Evolutionary conservation across 1,140 invertebrate species (phyloP).

Genomic region (Megalopta genalis): DNA sequence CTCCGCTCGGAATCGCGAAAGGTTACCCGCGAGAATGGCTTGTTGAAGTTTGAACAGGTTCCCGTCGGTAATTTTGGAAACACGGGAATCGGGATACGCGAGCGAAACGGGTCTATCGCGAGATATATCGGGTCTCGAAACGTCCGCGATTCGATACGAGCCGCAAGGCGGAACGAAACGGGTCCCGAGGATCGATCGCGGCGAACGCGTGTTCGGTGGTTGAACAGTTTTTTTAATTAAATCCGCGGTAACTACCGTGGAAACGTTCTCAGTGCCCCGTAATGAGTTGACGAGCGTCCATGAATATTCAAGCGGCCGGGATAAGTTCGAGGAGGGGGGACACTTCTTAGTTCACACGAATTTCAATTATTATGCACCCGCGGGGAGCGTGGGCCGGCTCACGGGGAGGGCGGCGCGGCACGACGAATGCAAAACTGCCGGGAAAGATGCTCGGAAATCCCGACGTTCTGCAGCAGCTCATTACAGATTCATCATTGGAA

Average conservation of each 20-base stretch:
- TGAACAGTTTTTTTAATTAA: conserved; percentile 17
- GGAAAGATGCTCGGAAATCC: conserved; percentile 26
- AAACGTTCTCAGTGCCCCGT: conserved; percentile 4
- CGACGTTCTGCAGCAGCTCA: conserved; percentile 1
- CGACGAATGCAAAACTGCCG: conserved; percentile 22
- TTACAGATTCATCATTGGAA: conserved; percentile 27
- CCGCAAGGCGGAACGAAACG: neutral
- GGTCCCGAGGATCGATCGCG: neutral
- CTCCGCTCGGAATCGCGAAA: neutral
- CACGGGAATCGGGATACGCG: too few relatives aligned
- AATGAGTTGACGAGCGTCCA: conserved; percentile 30
- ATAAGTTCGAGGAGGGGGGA: conserved; percentile 23
- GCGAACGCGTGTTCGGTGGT: neutral
- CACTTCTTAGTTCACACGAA: conserved; percentile 35
- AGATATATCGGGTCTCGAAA: neutral
- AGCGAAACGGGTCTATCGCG: too few relatives aligned
- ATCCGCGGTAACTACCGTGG: neutral
- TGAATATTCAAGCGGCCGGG: conserved; percentile 44
- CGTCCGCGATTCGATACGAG: neutral
- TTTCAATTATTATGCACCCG: conserved; percentile 50
- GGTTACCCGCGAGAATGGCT: neutral
- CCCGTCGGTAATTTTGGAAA: neutral
- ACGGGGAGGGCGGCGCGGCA: neutral
- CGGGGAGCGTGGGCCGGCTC: neutral
- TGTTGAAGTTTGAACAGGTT: conserved; percentile 10